Evolutionary conservation across 1,140 invertebrate species (phyloP), one percentile per base, ranked within the genome.

Genomic region (Drosophila gunungcola): DNA sequence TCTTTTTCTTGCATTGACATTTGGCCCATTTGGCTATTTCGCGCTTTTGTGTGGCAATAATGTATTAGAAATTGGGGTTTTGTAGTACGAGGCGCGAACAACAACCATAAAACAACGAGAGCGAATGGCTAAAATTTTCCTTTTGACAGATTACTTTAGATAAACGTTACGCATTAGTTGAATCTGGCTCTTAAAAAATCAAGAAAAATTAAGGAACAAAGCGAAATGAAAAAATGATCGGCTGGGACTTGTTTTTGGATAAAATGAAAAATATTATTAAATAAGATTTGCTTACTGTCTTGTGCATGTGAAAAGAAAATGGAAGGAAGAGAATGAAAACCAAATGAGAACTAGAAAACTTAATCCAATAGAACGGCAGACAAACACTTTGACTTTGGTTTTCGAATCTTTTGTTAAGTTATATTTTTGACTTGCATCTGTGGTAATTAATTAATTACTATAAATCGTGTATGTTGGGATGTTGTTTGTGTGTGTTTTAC

Each of bases 381-480:
- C 83, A 88, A 83, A 86, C 84, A 86, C 80, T 72, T 76, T 82
- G 52, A 60, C 61, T 70, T 83, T 65, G 69, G 64, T 83, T 83
- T 82, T 82, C 48, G 68, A 86, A 88, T 83, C 76, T 62, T 73
- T 83, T 67, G 41, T 64, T 77, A 49, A 52, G 75, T 77, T 78
- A 68, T 84, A 61, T 80, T 78, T 46, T 60, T 67, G 41, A 72
- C 48, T 72, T 51, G 48, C 54, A 58, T 73, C 68, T 36, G 56
- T 67, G 67, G 57, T 72, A 51, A 64, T 55, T 64, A 36, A 74
- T 78, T 62, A 78, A 60, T 78, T 58, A 38, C 54, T 83, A 82
- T 49, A 60, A 52, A 49, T 52, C 57, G 29, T 77, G 56, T 69
- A 38, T 77, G 11, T 42, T 34, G 16, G 29, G 25, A 16, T 36